These are phyloP conservation scores for Mastigias papua DNA, from an alignment of 30 jellyfish, hydroid and myxozoan species.

Conservation along the genomic window DNA sequence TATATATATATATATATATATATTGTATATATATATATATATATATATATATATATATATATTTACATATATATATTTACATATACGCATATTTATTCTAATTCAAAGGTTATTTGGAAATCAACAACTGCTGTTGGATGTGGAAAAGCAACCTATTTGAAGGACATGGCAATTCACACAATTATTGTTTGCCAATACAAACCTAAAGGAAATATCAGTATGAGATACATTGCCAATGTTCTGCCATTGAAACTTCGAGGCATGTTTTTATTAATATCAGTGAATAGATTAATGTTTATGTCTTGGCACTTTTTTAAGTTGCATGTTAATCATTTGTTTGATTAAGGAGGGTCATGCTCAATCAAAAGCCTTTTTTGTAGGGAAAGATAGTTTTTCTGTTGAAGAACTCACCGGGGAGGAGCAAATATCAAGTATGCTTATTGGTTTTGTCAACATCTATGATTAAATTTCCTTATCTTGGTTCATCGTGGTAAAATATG, in stretches of 20 bases:
- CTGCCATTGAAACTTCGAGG: constrained; percentile 24
- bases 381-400: constrained; percentile 15
- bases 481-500: not conserved
- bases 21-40: no score
- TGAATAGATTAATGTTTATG: not conserved
- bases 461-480: not conserved
- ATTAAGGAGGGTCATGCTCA: not conserved
- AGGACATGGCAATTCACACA: constrained; percentile 22
- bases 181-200: constrained; percentile 58
- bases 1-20: no score
- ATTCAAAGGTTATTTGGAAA: constrained; percentile 50
- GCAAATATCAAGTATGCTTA: not conserved
- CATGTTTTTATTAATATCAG: not conserved
- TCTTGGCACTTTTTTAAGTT: not conserved
- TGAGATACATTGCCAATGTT: constrained; percentile 15
- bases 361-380: not conserved
- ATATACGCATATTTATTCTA: no score
- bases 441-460: no score
- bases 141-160: constrained; percentile 23
- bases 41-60: no score
- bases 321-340: not conserved
- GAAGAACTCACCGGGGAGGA: constrained; percentile 28
- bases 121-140: constrained; percentile 53
- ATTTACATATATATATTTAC: no score
- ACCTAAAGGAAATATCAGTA: constrained; percentile 62